These are phyloP conservation scores for Beris chalybata DNA, from an alignment of 2,888 invertebrate genomes.

Conservation along the genomic window DNA sequence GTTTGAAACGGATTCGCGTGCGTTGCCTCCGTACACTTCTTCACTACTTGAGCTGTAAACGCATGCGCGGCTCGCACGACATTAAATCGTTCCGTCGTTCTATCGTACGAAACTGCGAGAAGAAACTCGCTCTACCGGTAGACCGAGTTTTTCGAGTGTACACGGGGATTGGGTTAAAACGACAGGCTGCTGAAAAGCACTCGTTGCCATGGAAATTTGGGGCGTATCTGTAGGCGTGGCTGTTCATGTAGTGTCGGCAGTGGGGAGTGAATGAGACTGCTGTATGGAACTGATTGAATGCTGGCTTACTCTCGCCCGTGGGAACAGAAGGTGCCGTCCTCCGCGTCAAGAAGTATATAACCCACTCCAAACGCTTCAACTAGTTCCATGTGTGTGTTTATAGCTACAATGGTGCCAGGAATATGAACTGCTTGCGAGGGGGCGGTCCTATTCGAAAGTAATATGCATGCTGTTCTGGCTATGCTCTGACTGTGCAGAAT, in stretches of 20 bases:
- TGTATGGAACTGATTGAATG: neutral
- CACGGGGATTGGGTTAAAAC: slow-evolving; percentile 10
- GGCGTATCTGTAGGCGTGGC: slow-evolving; percentile 4
- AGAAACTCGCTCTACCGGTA: slow-evolving; percentile 27
- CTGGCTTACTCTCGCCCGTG: no score
- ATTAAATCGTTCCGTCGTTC: slow-evolving; percentile 29
- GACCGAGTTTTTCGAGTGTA: neutral
- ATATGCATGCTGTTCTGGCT: no score
- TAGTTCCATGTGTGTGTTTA: no score
- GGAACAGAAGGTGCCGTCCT: no score
- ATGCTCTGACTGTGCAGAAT: no score
- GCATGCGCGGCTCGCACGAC: slow-evolving; percentile 37
- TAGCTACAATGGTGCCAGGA: no score
- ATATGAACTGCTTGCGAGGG: no score
- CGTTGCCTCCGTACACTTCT: slow-evolving; percentile 15
- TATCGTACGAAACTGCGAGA: slow-evolving; percentile 7
- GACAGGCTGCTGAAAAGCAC: neutral
- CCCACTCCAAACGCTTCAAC: neutral
- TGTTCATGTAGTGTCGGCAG: neutral
- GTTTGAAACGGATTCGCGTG: slow-evolving; percentile 19
- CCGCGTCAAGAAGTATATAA: neutral
- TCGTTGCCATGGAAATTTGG: slow-evolving; percentile 23
- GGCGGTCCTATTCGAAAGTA: no score
- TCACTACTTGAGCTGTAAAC: slow-evolving; percentile 32
- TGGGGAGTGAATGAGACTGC: neutral